Conservation (phyloP, 2,113 vertebrate species). For the Microcebus jonahi region DNA sequence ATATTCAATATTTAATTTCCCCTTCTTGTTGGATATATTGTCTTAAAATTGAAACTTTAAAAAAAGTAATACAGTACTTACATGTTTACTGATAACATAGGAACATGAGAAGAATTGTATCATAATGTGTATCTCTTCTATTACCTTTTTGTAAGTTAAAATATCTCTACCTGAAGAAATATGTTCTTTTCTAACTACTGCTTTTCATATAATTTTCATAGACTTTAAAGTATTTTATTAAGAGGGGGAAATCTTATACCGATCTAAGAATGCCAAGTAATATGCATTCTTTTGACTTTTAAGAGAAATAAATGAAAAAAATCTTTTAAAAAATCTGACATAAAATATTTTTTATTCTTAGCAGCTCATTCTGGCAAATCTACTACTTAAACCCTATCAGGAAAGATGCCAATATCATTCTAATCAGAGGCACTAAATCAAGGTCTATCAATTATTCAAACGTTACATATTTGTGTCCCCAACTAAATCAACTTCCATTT, state of each 20-base stretch:
- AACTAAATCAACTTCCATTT: neutral
- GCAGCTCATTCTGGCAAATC: neutral
- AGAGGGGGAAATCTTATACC: neutral
- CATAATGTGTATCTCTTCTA: neutral
- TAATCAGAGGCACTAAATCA: neutral
- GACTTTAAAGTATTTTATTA: neutral
- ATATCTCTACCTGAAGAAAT: neutral
- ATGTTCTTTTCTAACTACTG: neutral
- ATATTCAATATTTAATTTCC: neutral
- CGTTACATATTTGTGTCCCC: neutral
- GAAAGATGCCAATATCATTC: neutral
- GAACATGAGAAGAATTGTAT: neutral
- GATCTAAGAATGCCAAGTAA: neutral
- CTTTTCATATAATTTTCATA: neutral
- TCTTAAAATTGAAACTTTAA: neutral
- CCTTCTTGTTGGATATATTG: neutral
- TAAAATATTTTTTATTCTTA: neutral
- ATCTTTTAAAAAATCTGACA: neutral
- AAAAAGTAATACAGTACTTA: neutral
- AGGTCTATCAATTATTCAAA: neutral
- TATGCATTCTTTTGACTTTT: neutral
- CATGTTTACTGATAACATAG: neutral
- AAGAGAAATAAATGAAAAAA: slow-evolving; percentile 11
- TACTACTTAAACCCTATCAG: neutral
- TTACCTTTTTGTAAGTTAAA: neutral